Evolutionary conservation across 1,140 invertebrate species (phyloP).

Genomic region (Calycopis cecrops): DNA sequence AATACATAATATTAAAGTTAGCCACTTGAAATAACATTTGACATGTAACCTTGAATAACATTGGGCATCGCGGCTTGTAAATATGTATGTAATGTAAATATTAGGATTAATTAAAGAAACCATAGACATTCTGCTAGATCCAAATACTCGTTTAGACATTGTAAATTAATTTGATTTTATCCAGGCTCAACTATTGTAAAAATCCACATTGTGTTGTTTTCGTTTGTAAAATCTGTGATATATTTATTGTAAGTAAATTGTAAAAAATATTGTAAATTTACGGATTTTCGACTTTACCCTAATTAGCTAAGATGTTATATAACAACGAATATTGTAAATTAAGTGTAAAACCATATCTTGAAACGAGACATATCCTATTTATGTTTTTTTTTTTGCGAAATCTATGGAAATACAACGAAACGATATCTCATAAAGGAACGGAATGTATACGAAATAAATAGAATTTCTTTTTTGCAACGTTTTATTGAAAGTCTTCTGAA

Average conservation of each 20-base stretch:
- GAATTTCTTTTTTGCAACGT: conserved; percentile 36
- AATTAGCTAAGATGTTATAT: conserved; percentile 26
- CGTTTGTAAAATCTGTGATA: conserved; percentile 73
- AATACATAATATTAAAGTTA: too few species aligned
- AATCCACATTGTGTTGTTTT: conserved; percentile 28
- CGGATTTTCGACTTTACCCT: conserved; percentile 34
- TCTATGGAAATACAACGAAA: conserved; percentile 48
- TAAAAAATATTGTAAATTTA: conserved; percentile 50
- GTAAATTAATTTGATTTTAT: neutral
- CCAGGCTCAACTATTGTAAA: conserved; percentile 1
- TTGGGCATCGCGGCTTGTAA: conserved; percentile 19
- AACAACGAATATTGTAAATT: conserved; percentile 28
- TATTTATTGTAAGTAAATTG: conserved; percentile 70
- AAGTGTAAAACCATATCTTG: conserved; percentile 58
- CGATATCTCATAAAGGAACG: conserved; percentile 42
- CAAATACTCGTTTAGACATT: conserved; percentile 43
- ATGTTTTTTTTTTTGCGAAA: conserved; percentile 26
- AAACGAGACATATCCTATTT: conserved; percentile 61
- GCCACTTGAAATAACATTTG: too few species aligned
- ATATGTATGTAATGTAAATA: conserved; percentile 41
- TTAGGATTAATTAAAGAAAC: conserved; percentile 15
- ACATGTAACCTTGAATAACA: too few species aligned
- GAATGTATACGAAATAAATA: conserved; percentile 64
- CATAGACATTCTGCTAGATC: conserved; percentile 53
- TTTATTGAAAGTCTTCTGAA: conserved; percentile 38